These are phyloP conservation scores for Tachysurus vachellii DNA, from an alignment of 2,113 vertebrate genomes.

Conservation along the genomic window DNA sequence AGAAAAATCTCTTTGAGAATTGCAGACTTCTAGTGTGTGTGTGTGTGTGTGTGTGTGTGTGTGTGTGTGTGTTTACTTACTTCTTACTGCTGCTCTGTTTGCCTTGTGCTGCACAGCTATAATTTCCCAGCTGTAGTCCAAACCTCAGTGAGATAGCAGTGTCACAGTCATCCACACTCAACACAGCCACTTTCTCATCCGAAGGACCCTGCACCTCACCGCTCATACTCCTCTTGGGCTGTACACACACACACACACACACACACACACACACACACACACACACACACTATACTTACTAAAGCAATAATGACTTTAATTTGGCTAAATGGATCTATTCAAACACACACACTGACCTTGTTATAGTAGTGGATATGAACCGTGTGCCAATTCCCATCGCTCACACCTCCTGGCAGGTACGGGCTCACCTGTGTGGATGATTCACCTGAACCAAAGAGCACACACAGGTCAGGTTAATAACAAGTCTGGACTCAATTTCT, in stretches of 20 bases:
- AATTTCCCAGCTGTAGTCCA: slow-evolving; percentile 88
- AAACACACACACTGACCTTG: slow-evolving; percentile 78
- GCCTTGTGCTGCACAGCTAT: slow-evolving; percentile 92
- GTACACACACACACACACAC: slow-evolving; percentile 25
- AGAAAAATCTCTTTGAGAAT: background rate
- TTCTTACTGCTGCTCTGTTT: slow-evolving; percentile 96
- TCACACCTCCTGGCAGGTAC: slow-evolving; percentile 86
- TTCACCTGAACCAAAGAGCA: slow-evolving; percentile 78
- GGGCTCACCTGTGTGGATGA: slow-evolving; percentile 93
- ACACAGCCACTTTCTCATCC: slow-evolving; percentile 92
- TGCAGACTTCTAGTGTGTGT: background rate
- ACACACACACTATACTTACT: background rate
- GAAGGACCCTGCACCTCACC: slow-evolving; percentile 93
- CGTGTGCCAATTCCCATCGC: slow-evolving; percentile 93
- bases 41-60: slow-evolving; percentile 32
- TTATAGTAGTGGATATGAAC: slow-evolving; percentile 95
- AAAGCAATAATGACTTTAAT: background rate
- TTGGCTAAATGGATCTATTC: background rate
- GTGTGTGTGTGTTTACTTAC: slow-evolving; percentile 72
- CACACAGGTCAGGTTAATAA: background rate
- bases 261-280: background rate
- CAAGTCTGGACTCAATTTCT: background rate
- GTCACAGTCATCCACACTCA: slow-evolving; percentile 92
- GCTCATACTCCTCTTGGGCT: slow-evolving; percentile 86
- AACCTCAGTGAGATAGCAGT: slow-evolving; percentile 89